Percentiles rank a stretch among this genome's conserved stretches.
Evolutionary conservation across 2,888 invertebrate species (phyloP).

Genomic region (Plebejus argus): DNA sequence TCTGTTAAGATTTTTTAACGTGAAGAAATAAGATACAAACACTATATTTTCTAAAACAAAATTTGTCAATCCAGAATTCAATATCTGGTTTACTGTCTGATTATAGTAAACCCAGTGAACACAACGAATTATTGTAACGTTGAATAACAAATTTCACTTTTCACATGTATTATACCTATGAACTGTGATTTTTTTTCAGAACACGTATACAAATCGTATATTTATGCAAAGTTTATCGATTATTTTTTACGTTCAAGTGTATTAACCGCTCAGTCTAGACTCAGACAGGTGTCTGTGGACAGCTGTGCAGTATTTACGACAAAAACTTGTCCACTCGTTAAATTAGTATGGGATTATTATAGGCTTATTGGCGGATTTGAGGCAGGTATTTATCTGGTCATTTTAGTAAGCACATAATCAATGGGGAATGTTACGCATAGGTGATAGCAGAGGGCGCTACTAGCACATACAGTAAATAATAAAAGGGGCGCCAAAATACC

Average conservation of each 20-base stretch:
- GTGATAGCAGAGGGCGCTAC: too few relatives aligned
- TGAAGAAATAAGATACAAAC: too few relatives aligned
- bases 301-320: constrained; percentile 6
- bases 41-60: too few relatives aligned
- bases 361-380: not conserved
- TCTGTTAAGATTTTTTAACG: too few relatives aligned
- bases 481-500: too few relatives aligned
- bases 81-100: too few relatives aligned
- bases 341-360: not conserved
- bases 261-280: constrained; percentile 3
- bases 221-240: not conserved
- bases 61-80: too few relatives aligned
- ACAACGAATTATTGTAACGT: not conserved
- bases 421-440: too few relatives aligned
- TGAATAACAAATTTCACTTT: not conserved
- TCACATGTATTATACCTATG: too few relatives aligned
- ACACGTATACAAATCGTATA: not conserved
- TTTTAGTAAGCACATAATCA: not conserved
- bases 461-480: too few relatives aligned
- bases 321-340: constrained; percentile 1
- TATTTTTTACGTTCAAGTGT: not conserved
- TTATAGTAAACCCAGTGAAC: not conserved
- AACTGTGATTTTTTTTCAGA: too few relatives aligned
- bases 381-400: not conserved
- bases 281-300: constrained; percentile 14